A percentile compares a stretch with the other conserved stretches of the same genome.
These are phyloP conservation scores for Okamejei kenojei DNA, from an alignment of 2,797 vertebrate species.

Conservation along the genomic window DNA sequence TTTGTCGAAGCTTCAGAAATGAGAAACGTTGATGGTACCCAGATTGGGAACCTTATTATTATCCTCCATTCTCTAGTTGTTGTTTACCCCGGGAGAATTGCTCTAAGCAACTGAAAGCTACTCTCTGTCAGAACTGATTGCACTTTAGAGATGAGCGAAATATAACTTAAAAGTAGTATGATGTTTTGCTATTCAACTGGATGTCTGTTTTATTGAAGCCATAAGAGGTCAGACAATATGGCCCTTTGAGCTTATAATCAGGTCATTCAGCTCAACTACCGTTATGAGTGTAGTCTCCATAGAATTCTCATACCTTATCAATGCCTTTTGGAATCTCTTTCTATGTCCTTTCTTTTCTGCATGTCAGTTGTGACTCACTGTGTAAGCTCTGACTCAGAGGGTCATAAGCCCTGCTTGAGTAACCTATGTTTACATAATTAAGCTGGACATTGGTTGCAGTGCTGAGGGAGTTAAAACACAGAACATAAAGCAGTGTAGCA, in stretches of 20 bases:
- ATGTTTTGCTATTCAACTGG: background rate
- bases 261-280: background rate
- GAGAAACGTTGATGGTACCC: background rate
- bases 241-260: background rate
- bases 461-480: background rate
- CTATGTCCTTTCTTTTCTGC: background rate
- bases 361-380: background rate
- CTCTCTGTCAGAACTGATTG: background rate
- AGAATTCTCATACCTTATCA: background rate
- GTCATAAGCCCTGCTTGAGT: too few relatives aligned
- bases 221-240: background rate
- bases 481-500: too few relatives aligned
- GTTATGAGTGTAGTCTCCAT: background rate
- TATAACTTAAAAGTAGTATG: background rate
- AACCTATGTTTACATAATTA: too few relatives aligned
- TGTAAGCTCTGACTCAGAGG: background rate
- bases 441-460: background rate
- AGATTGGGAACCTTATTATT: background rate
- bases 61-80: background rate
- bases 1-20: background rate
- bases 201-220: background rate
- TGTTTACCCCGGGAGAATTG: background rate
- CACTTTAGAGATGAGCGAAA: background rate
- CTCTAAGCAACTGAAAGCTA: background rate
- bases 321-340: background rate